Conservation (phyloP, 2,888 invertebrate genomes). For the Axea sp. region DNA sequence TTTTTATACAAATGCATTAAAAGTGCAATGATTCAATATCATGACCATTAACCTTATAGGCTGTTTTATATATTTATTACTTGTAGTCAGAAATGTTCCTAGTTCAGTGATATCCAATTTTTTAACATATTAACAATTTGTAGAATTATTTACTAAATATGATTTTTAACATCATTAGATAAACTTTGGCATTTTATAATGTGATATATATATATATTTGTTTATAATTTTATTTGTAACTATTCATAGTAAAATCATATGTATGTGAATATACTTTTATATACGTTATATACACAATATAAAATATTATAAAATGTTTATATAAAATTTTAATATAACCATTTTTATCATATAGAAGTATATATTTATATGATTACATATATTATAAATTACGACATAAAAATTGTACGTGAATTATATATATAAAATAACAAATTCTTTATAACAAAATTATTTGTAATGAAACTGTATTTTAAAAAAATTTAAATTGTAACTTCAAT, state of each 20-base stretch:
- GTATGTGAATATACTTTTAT: not conserved
- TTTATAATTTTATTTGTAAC: not conserved
- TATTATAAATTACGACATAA: not conserved
- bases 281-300: too few relatives aligned
- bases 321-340: not conserved
- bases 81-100: constrained; percentile 36
- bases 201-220: not conserved
- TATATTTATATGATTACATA: constrained; percentile 2
- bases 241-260: not conserved
- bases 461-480: too few relatives aligned
- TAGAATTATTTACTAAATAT: constrained; percentile 4
- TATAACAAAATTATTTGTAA: too few relatives aligned
- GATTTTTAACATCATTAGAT: constrained; percentile 3
- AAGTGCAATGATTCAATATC: too few relatives aligned
- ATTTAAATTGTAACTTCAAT: too few relatives aligned
- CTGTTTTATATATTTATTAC: constrained; percentile 31
- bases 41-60: too few relatives aligned
- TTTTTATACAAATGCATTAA: not conserved
- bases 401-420: too few relatives aligned
- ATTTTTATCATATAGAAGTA: not conserved
- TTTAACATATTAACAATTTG: too few relatives aligned
- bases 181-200: constrained; percentile 1
- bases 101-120: too few relatives aligned
- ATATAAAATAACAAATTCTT: too few relatives aligned
- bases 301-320: not conserved